Evolutionary conservation across 2,113 vertebrate genomes (phyloP), one percentile per base, ranked within the genome.

Genomic region (Misgurnus anguillicaudatus): DNA sequence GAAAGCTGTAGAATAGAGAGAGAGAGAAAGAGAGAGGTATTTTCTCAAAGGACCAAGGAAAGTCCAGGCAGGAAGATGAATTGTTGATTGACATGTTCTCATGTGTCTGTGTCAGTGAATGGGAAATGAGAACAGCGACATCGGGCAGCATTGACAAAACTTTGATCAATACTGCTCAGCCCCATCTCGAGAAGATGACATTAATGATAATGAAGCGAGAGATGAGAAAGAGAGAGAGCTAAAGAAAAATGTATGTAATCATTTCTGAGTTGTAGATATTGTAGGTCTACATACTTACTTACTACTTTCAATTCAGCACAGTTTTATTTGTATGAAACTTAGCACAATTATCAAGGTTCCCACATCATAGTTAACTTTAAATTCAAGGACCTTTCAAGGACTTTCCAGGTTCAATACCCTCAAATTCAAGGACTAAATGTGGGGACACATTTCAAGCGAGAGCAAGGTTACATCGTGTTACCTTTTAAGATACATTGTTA

Each of bases 51-150:
- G 45, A 51, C 16, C 9, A n/a, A 51, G 3, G 6, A 17, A 51
- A 24, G 48, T 64, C 24, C n/a, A 48, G 73, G 4, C 73, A 51
- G 73, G 9, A 74, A 47, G 73, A 64, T 75, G 45, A 64, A 16
- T 39, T 21, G 58, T 75, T 64, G 61, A 75, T 64, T 63, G 73
- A 53, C 73, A 75, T 61, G 64, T 75, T 75, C 45, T 53, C 47
- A 45, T 51, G 31, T 31, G 31, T 75, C 45, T 48, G 21, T 48
- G 58, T 63, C 14, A 75, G 73, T 39, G 17, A 19, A 48, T 53
- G 51, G 73, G 60, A 75, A 75, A 75, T 53, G 21, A 75, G 45
- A 75, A 61, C 45, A 21, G 47, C 19, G 21, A 62, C 58, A 74
- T 74, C 57, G 17, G 57, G 71, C 57, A 47, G 41, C 73, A 75